Evolutionary conservation across 2,888 invertebrate species (phyloP).

Genomic region (Amiota communis): DNA sequence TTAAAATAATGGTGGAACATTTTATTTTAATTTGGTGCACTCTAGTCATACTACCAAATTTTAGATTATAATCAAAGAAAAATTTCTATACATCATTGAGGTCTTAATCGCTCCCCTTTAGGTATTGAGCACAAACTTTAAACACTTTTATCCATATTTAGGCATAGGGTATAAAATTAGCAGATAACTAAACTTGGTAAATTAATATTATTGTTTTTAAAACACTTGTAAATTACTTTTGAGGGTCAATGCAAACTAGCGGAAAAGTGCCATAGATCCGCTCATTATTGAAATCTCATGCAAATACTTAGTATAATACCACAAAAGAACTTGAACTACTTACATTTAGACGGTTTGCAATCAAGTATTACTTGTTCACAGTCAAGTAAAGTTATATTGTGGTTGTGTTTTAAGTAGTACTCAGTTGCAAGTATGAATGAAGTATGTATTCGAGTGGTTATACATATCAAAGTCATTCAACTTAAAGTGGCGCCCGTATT

Average conservation of each 20-base stretch:
- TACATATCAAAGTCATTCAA: conserved; percentile 12
- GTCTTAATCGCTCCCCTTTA: too few relatives aligned
- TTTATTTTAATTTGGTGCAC: too few relatives aligned
- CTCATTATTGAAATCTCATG: neutral
- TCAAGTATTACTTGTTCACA: neutral
- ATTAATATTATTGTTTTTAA: neutral
- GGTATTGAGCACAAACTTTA: too few relatives aligned
- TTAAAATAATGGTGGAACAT: too few relatives aligned
- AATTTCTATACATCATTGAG: too few relatives aligned
- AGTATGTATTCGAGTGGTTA: neutral
- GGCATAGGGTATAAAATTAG: neutral
- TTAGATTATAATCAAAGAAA: too few relatives aligned
- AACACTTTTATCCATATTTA: too few relatives aligned
- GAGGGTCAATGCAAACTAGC: conserved; percentile 21
- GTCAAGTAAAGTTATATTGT: neutral
- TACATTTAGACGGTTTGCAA: neutral
- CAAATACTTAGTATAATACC: conserved; percentile 1
- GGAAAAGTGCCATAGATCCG: conserved; percentile 14
- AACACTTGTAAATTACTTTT: conserved; percentile 1
- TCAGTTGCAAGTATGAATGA: neutral
- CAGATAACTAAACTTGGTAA: neutral
- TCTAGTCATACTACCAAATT: too few relatives aligned
- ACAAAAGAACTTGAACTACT: conserved; percentile 30
- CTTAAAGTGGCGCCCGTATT: conserved; percentile 20
- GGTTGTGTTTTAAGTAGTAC: conserved; percentile 7